Evolutionary conservation across 2,888 invertebrate species (phyloP), one percentile per base, ranked within the genome.

Genomic region (Blastobasis lacticolella): DNA sequence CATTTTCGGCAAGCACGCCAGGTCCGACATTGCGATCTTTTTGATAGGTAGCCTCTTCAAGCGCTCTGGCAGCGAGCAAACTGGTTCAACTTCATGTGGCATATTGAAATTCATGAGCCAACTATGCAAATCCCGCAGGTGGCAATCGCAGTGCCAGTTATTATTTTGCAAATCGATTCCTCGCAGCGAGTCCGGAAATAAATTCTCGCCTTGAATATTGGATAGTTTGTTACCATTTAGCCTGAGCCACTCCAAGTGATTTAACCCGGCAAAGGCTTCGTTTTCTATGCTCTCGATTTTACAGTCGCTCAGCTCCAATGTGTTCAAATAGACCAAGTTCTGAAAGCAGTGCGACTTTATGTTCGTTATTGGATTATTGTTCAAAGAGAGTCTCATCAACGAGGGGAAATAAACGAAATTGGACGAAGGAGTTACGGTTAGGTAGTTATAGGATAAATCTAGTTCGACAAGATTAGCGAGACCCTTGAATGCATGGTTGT

Each of bases 81-180:
- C 89, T 38, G 95, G 95, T 68, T 95, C 95, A 50, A 93, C 91
- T 38, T 92, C 90, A 70, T 94, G 93, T 6, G 95, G 94, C 62
- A 94, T 92, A 69, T 93, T 93, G 71, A 93, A 93, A 71, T 91
- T 91, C 60, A 90, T 89, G 65, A 97, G 89, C 95, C 96, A 96
- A 58, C 90, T 82, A 70, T 94, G 92, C 68, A 96, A 84, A 66
- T 94, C 92, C 62, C 93, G 86, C 68, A 96, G 88, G 63, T 92
- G 91, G 78, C 97, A 97, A 79, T 96, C 95, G 80, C 97, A 97
- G 62, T 92, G 90, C 97, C 96, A 97, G 60, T 94, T 93, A 89
- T 97, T 97, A 74, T 93, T 93, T 75, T 96, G 94, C 61, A 97
- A 84, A 67, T 94, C 93, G 54, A 96, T 91, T 53, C 94, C 95